phyloP scores from a whole-genome alignment of 1,140 invertebrate species.

The Neelides sp. region DNA sequence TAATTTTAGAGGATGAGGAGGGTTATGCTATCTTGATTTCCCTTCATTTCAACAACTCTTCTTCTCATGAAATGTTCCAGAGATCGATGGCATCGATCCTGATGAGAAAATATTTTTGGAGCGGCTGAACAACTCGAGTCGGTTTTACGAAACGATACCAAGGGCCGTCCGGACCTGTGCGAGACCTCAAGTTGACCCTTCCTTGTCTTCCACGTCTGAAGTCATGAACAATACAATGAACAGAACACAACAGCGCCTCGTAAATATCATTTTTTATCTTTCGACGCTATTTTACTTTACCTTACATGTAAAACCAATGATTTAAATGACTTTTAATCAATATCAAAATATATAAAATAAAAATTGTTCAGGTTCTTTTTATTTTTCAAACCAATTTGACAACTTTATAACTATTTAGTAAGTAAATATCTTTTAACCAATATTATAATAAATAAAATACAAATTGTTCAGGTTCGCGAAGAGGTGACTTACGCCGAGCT shows the following conservation, averaged over 20 bases:
- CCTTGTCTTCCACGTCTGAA: no score
- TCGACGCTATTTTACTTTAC: no score
- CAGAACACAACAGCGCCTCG: no score
- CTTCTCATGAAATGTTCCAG: slow-evolving; percentile 8
- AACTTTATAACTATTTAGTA: no score
- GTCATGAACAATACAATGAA: slow-evolving; percentile 30
- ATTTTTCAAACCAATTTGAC: no score
- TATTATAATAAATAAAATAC: no score
- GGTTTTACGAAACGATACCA: slow-evolving; percentile 31
- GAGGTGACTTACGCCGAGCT: slow-evolving; percentile 49
- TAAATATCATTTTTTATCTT: no score
- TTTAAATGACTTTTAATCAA: no score
- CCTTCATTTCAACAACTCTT: slow-evolving; percentile 1
- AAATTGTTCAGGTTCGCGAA: slow-evolving; percentile 32
- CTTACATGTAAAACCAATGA: no score
- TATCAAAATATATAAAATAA: no score
- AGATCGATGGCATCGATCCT: slow-evolving; percentile 30
- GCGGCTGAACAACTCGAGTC: slow-evolving; percentile 29
- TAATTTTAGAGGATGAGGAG: no score
- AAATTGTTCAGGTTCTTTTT: no score
- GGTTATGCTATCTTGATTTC: neutral
- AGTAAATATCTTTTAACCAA: neutral
- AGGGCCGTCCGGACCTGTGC: slow-evolving; percentile 26
- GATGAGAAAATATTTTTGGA: slow-evolving; percentile 31
- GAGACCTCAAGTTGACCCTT: slow-evolving; percentile 10